Evolutionary conservation across 2,113 vertebrate genomes (phyloP), one percentile per base, ranked within the genome.

Genomic region (Chaetodon auriga): DNA sequence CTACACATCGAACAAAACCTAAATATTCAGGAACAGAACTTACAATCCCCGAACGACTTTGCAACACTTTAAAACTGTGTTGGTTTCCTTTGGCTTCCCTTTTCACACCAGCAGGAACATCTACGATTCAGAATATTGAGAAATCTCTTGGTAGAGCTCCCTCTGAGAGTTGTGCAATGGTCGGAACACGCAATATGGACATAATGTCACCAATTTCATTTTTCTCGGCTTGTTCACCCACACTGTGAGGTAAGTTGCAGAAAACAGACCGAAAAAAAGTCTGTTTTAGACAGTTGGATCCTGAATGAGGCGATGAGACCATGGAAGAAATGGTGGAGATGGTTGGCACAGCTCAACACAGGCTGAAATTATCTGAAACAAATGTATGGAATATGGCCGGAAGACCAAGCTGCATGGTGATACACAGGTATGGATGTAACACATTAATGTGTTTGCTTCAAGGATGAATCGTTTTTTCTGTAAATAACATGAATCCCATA

Each of bases 141-240:
- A 83, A 79, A 74, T 63, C 30, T 86, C 62, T 30, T 36, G 61
- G 46, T 70, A 53, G 38, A 69, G 46, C 35, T 84, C 60, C 72
- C 61, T 81, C 41, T 15, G 73, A 79, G 72, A 77, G 71, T 60
- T 70, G 62, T 75, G 64, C 61, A 69, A 75, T 60, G 23, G 71
- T 76, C 7, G 14, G 21, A 86, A 68, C 30, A 46, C 55, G 61
- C 75, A 80, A 73, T 78, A 66, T 53, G 69, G 73, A 74, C 58
- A 60, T 78, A 71, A 84, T 83, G 70, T 85, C 80, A 71, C 73
- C 21, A 4, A 25, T 78, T 69, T 51, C 43, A 58, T 75, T 87
- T 81, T 79, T 57, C 65, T 80, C 30, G 1, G 61, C 45, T 74
- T 23, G 58, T 65, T 81, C 82, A 49, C 43, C 23, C 68, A 74